Conservation (phyloP, 2,888 invertebrate genomes). For the Augochlorella aurata region DNA sequence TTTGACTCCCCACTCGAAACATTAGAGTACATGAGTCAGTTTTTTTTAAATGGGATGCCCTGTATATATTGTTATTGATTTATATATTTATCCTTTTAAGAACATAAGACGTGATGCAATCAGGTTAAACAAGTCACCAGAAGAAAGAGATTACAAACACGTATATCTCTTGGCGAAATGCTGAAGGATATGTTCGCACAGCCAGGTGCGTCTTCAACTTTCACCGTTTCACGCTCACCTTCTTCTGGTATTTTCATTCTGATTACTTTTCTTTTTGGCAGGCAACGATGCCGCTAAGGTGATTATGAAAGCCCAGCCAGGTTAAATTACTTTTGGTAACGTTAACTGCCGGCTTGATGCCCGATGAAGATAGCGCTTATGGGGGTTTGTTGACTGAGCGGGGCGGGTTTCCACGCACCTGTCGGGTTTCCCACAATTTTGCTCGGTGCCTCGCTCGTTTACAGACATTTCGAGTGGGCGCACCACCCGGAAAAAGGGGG, state of each 20-base stretch:
- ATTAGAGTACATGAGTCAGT: too few species aligned
- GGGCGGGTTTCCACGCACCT: constrained; percentile 64
- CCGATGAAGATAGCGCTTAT: constrained; percentile 67
- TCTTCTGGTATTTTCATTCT: background rate
- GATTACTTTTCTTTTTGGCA: background rate
- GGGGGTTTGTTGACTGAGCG: constrained; percentile 50
- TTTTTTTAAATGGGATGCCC: too few species aligned
- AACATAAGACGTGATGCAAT: too few species aligned
- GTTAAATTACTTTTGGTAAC: constrained; percentile 70
- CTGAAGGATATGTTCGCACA: background rate
- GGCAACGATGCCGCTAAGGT: constrained; percentile 47
- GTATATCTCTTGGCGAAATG: background rate
- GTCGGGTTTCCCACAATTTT: constrained; percentile 69
- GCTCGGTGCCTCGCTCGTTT: constrained; percentile 64
- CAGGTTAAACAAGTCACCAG: too few species aligned
- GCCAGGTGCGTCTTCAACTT: background rate
- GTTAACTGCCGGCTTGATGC: constrained; percentile 65
- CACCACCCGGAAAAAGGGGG: constrained; percentile 35
- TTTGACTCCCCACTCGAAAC: too few species aligned
- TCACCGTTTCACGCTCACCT: background rate
- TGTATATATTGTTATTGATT: too few species aligned
- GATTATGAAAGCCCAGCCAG: constrained; percentile 63
- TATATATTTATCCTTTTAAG: too few species aligned
- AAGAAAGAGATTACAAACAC: background rate
- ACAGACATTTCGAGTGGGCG: constrained; percentile 59